Base-by-base conservation (phyloP, 2,113 vertebrate genomes). In the Cyprinodon variegatus region DNA sequence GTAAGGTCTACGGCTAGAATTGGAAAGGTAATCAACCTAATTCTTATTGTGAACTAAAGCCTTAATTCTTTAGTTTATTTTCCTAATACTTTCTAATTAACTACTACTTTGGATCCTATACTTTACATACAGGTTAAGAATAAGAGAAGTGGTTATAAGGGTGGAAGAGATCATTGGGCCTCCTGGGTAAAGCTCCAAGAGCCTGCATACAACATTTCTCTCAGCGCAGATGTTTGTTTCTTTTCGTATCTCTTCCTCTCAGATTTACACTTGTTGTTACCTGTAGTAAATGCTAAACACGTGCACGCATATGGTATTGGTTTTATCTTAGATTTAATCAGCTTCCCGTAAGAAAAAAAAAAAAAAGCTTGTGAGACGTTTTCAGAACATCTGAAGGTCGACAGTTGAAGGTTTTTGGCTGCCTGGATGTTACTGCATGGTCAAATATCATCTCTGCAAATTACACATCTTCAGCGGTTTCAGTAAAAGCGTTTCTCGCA, bases 381-480 rank as follows among this genome's bases (percentile, higher is more conserved):
- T 43, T 22, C 6, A 37, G 5, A 43, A 22, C 63, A 11, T 39
- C 45, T 67, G 13, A 41, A 65, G n/a, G 43, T n/a, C n/a, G 20
- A 17, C 43, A 36, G 13, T 37, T 67, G 48, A 29, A 59, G 6
- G 6, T 53, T 12, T 39, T 7, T 2, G 37, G 46, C 46, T 20
- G 15, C 20, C 11, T 9, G 12, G n/a, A 12, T 57, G 40, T 50
- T 3, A 11, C 9, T 22, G 3, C 61, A 67, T 45, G 7, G 2
- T 45, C 69, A 69, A 14, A 76, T 72, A 65, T 81, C 1, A 59
- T 57, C 63, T 39, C n/a, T 66, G 70, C 17, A 41, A 64, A 41
- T 72, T 2, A 17, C 29, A 1, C 10, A 1, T 61, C 5, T 36
- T 37, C 37, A 1, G 37, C 13, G 38, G 40, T n/a, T 40, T 2